Base-by-base conservation (phyloP, 2,888 invertebrate species). In the Caenorhabditis doughertyi region DNA sequence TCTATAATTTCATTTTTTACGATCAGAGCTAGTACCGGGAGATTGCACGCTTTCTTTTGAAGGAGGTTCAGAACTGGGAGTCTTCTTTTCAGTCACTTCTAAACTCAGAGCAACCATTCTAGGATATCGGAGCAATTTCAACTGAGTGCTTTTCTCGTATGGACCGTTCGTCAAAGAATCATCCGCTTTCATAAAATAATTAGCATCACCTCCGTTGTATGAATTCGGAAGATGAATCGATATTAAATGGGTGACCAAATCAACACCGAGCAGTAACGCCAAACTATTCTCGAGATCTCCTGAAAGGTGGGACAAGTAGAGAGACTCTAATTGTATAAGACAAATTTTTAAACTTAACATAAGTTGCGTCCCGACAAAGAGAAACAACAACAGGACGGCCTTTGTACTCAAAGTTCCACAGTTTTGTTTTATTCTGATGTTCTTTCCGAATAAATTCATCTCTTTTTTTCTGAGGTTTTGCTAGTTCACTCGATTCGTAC, bases 341-440 rank as follows among this genome's bases (percentile, higher is more conserved):
- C 3, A 21, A 35, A n/a, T n/a, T 18, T 23, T 13, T 32, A n/a
- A 60, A 60, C 32, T 32, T n/a, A 32, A 32, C 56, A 56, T 56
- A 56, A n/a, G 56, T 56, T 8, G 56, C 56, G 18, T 56, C 32
- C 16, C 56, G 56, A 3, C 35, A 1, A 32, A 56, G 56, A 4
- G 56, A 56, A 32, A 56, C 56, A 3, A 56, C 56, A 29, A 56
- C 18, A 3, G 56, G 56, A 18, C 56, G 32, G 1, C 56, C 56
- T 56, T 56, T 56, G 32, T 56, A 35, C n/a, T 56, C 56, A 35
- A 56, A 56, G 18, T 32, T 56, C 56, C 56, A 56, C 7, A 56
- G 9, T 56, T 56, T 56, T 7, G 32, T 2, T 32, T 16, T 56
- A 5, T 18, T 18, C 7, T 4, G 7, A 18, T 32, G 18, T n/a